A percentile compares a stretch with the other conserved stretches of the same genome.
These are phyloP conservation scores for Phytoseiulus persimilis DNA, from an alignment of 2,888 invertebrate genomes.

Conservation along the genomic window DNA sequence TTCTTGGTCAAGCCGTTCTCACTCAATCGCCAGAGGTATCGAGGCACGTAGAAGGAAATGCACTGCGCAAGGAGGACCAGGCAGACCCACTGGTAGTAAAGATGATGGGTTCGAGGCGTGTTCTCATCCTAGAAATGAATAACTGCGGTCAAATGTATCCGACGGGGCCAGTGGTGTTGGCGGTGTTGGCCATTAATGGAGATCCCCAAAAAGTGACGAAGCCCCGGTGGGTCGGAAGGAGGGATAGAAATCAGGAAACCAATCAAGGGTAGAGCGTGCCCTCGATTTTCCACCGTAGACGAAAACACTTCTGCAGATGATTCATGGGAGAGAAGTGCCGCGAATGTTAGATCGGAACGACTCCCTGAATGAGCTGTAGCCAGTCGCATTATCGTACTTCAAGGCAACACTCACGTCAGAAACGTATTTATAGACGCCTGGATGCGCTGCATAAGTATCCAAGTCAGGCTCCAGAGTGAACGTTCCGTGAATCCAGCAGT, in stretches of 20 bases:
- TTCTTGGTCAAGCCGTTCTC: constrained; percentile 16
- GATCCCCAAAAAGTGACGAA: too few species aligned
- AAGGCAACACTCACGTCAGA: neutral
- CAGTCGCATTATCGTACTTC: neutral
- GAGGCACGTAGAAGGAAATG: constrained; percentile 10
- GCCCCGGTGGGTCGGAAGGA: too few species aligned
- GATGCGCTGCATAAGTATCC: constrained; percentile 5
- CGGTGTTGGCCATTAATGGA: too few species aligned
- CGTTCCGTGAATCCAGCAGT: neutral
- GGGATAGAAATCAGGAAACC: too few species aligned
- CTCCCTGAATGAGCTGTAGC: too few species aligned
- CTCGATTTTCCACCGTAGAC: too few species aligned
- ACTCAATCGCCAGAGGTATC: neutral
- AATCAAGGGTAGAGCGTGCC: too few species aligned
- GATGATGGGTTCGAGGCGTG: neutral
- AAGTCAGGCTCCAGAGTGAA: constrained; percentile 10
- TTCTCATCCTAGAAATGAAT: neutral
- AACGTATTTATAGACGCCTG: constrained; percentile 14
- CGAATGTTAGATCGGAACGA: too few species aligned
- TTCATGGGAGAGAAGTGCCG: too few species aligned
- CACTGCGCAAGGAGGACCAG: neutral
- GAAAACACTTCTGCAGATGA: too few species aligned
- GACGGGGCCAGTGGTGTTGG: neutral
- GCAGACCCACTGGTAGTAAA: constrained; percentile 8
- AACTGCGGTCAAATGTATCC: neutral